Evolutionary conservation across 2,113 vertebrate species (phyloP).

Genomic region (Aegotheles bennettii): DNA sequence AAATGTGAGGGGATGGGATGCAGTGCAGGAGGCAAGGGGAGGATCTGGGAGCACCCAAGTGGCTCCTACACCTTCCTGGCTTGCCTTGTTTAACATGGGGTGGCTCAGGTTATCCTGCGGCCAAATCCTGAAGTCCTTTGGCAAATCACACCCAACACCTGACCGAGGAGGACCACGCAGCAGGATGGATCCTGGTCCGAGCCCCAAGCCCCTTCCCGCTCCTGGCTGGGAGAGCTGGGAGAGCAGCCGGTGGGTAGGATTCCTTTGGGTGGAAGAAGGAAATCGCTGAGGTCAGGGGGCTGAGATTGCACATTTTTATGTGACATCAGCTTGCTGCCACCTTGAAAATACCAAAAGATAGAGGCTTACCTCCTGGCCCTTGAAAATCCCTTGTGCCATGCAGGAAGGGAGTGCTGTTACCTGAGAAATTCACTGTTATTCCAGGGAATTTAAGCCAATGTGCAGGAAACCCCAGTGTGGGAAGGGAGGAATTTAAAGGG

Average conservation of each 20-base stretch:
- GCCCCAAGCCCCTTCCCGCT: neutral
- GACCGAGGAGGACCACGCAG: neutral
- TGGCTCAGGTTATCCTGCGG: neutral
- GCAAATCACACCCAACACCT: neutral
- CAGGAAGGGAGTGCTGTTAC: conserved; percentile 1
- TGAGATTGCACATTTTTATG: conserved; percentile 32
- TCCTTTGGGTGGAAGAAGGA: neutral
- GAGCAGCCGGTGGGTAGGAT: neutral
- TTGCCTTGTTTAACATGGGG: neutral
- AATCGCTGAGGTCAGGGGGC: neutral
- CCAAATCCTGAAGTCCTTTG: neutral
- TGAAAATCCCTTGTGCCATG: neutral
- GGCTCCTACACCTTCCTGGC: neutral
- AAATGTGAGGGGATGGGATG: neutral
- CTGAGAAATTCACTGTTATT: conserved; percentile 16
- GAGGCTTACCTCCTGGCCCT: neutral
- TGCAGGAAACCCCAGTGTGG: neutral
- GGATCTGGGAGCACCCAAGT: neutral
- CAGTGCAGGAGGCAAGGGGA: too few species aligned
- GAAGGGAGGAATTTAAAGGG: conserved; percentile 4
- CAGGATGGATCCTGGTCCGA: neutral
- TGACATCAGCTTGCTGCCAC: conserved; percentile 12
- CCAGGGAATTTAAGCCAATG: neutral
- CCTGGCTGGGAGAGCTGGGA: neutral
- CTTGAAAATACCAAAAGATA: neutral